Percentiles rank a stretch among this genome's conserved stretches.
Conservation (phyloP, 2,113 vertebrate species). For the Camelus bactrianus region DNA sequence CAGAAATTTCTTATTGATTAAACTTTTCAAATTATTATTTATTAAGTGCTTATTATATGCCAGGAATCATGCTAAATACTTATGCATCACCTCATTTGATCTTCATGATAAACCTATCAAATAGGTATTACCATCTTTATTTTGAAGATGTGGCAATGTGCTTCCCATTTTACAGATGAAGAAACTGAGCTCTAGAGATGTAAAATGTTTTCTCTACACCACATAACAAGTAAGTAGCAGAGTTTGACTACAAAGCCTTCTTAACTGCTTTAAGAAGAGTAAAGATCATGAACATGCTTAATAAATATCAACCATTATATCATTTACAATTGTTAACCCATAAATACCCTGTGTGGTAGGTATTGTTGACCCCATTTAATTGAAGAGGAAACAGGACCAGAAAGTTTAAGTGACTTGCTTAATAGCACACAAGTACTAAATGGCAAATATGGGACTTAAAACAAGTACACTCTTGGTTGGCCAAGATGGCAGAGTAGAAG, state of each 20-base stretch:
- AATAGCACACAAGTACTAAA: background rate
- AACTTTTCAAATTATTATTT: background rate
- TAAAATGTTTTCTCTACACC: background rate
- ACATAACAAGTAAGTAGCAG: background rate
- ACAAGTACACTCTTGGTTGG: background rate
- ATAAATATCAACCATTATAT: background rate
- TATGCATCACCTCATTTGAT: background rate
- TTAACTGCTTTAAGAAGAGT: background rate
- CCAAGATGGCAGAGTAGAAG: no score
- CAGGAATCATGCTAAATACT: background rate
- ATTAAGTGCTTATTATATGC: background rate
- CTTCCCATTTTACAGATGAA: background rate
- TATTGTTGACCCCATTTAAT: background rate
- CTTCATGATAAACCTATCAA: background rate
- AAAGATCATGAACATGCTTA: background rate
- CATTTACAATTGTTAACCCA: background rate
- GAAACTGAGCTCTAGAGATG: background rate
- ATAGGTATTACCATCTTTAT: background rate
- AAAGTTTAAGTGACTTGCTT: background rate
- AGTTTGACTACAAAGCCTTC: background rate
- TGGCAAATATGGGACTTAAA: background rate
- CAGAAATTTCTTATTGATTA: background rate
- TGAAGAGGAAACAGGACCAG: background rate
- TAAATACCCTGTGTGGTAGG: background rate
- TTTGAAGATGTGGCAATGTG: constrained; percentile 19